Evolutionary conservation across 2,113 vertebrate genomes (phyloP).

Genomic region (Lepus americanus): DNA sequence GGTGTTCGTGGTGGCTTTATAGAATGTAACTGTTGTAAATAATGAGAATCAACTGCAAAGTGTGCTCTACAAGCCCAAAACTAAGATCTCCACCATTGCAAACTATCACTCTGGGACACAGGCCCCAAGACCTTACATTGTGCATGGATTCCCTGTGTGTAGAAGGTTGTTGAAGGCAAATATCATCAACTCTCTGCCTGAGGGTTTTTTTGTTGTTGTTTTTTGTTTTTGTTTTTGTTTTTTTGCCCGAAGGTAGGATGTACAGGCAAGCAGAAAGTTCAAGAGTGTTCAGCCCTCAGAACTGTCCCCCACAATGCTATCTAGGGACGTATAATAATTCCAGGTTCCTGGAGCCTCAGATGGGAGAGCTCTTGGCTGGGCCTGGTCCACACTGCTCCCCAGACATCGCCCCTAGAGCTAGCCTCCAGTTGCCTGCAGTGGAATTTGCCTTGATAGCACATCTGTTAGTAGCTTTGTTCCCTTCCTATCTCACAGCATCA

Average conservation of each 20-base stretch:
- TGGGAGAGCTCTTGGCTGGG: background rate
- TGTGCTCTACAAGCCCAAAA: background rate
- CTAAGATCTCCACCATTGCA: accelerated
- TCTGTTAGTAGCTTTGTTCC: accelerated
- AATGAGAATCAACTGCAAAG: background rate
- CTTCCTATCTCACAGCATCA: background rate
- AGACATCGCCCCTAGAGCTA: background rate
- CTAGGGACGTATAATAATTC: background rate
- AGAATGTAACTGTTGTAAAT: background rate
- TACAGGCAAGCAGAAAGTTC: background rate
- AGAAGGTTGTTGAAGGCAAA: background rate
- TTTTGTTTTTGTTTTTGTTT: too few relatives aligned
- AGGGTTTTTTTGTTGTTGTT: too few relatives aligned
- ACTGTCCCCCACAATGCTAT: background rate
- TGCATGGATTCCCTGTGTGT: too few relatives aligned
- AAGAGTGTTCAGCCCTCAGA: background rate
- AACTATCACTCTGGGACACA: accelerated
- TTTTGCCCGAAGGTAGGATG: background rate
- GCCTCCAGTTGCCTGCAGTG: background rate
- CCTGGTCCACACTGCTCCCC: background rate
- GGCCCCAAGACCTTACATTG: accelerated
- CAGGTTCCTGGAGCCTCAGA: background rate
- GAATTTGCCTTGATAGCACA: background rate
- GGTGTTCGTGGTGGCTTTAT: background rate
- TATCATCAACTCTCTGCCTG: accelerated